Conservation (phyloP, 1,140 invertebrate species). For the Pseudomyrmex concolor region DNA sequence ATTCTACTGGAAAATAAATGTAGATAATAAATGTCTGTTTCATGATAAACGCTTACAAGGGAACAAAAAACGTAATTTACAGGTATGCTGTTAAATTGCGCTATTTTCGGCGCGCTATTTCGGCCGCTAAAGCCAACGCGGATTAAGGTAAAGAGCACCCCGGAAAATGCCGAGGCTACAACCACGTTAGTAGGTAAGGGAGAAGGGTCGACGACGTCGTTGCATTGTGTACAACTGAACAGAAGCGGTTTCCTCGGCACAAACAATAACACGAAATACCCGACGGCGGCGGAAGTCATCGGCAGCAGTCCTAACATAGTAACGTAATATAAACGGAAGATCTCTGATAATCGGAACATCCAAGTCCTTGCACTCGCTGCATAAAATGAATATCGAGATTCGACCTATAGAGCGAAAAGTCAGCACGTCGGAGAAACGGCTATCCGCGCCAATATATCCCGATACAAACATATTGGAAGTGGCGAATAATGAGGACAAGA, state of each 20-base stretch:
- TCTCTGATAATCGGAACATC: slow-evolving; percentile 38
- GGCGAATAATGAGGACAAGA: slow-evolving; percentile 77
- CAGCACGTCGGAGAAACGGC: slow-evolving; percentile 79
- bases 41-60: no score
- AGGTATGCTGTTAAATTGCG: slow-evolving; percentile 91
- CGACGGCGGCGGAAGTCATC: slow-evolving; percentile 90
- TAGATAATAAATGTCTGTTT: slow-evolving; percentile 3
- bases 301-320: slow-evolving; percentile 87
- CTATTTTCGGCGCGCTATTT: slow-evolving; percentile 92
- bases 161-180: slow-evolving; percentile 78
- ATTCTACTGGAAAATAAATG: background rate
- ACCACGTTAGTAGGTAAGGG: slow-evolving; percentile 74
- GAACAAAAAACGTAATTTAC: slow-evolving; percentile 29
- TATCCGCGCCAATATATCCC: slow-evolving; percentile 82
- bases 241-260: slow-evolving; percentile 85
- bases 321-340: slow-evolving; percentile 70
- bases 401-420: slow-evolving; percentile 70
- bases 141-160: slow-evolving; percentile 86
- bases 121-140: slow-evolving; percentile 90
- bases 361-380: slow-evolving; percentile 80
- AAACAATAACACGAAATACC: slow-evolving; percentile 90
- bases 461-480: slow-evolving; percentile 71
- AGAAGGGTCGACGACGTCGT: slow-evolving; percentile 77
- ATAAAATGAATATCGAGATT: slow-evolving; percentile 75
- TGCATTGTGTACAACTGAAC: slow-evolving; percentile 77